Evolutionary conservation across 2,797 vertebrate genomes (phyloP).

Genomic region (Squalus acanthias): DNA sequence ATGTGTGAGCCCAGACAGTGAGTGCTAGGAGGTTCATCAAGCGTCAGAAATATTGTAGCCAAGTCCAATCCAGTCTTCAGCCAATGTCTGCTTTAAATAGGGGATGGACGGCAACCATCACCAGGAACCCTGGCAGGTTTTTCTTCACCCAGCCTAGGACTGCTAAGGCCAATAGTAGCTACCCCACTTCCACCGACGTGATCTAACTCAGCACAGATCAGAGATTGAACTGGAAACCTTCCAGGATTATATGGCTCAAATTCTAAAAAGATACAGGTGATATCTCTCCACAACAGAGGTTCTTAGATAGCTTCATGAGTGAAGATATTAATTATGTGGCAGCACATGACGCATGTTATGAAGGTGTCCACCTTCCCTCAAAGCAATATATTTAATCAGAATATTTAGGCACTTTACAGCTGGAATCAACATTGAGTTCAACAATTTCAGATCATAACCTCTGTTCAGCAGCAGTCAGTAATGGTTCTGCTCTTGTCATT

Average conservation of each 20-base stretch:
- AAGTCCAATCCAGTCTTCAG: neutral
- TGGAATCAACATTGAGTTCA: no score
- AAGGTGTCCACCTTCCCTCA: neutral
- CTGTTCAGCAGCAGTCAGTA: no score
- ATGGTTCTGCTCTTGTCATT: no score
- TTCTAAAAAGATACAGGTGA: neutral
- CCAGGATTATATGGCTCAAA: neutral
- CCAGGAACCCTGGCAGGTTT: neutral
- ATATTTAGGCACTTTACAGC: no score
- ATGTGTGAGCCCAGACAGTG: neutral
- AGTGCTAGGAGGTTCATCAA: neutral
- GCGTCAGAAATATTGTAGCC: neutral
- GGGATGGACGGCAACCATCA: neutral
- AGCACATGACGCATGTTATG: neutral
- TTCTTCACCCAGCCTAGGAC: neutral
- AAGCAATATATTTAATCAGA: no score
- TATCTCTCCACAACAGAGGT: neutral
- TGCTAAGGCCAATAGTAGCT: neutral
- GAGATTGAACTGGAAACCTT: neutral
- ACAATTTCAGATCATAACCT: no score
- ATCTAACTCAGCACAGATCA: neutral
- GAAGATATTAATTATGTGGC: neutral
- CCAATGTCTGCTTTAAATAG: neutral
- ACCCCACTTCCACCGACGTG: neutral
- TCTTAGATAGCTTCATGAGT: neutral